Base-by-base conservation (phyloP, 2,113 vertebrate species). In the Entelurus aequoreus region DNA sequence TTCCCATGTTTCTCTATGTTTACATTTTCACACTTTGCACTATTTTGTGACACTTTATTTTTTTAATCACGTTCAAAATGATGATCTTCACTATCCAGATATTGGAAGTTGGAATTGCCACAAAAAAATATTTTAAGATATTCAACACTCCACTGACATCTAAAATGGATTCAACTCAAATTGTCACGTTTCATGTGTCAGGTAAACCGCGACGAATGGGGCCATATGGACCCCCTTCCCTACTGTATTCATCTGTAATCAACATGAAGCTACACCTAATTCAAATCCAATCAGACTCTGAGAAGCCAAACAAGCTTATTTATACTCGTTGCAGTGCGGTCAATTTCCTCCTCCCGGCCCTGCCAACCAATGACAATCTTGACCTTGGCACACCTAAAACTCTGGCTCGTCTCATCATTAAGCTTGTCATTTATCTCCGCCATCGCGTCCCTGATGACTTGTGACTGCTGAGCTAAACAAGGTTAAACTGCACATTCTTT, bases 381-480 rank as follows among this genome's bases (percentile, higher is more conserved):
- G 74, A 80, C 74, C 74, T 78, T 76, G 71, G 42, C 63, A 63
- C 53, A 52, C 54, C 42, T 50, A 57, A 65, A 60, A 75, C 60
- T 63, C 35, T 16, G 0, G 15, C 38, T 71, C 74, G 52, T 73
- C 73, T 67, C 50, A 61, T 73, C 70, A 57, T 54, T 56, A 75
- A 56, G 59, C 52, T 64, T 64, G 64, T 40, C 52, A 60, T 78
- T 72, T 52, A 53, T 71, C 66, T 64, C 48, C 55, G 65, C 65
- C 66, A 60, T 62, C 60, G 60, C 44, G 48, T 9, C 54, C 51
- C n/a, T 38, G 44, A 28, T 48, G n/a, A 68, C 68, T 42, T 73
- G 9, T 48, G 52, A 62, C 52, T 44, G 50, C 48, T 58, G 48
- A 65, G 60, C 35, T 63, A 54, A 73, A 75, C 38, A 71, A 49